phyloP scores from a whole-genome alignment of 2,888 invertebrate genomes.

The Xylocampa areola region DNA sequence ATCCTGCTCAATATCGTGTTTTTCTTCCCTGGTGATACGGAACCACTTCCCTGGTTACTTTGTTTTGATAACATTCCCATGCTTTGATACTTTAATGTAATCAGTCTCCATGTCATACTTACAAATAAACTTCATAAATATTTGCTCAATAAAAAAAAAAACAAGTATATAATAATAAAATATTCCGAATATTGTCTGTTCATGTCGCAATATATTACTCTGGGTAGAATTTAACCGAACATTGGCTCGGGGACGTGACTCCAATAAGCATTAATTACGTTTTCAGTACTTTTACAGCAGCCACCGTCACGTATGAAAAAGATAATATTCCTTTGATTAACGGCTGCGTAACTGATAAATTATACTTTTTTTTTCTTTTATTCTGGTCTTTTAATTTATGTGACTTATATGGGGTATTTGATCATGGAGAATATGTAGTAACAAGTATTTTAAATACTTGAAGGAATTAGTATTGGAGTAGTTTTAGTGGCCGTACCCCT shows the following conservation, averaged over 20 bases:
- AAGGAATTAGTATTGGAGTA: too few relatives aligned
- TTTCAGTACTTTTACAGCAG: slow-evolving; percentile 62
- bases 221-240: slow-evolving; percentile 50
- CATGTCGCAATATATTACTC: slow-evolving; percentile 43
- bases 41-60: too few relatives aligned
- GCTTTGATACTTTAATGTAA: too few relatives aligned
- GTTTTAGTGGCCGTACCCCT: too few relatives aligned
- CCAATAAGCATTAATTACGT: slow-evolving; percentile 73
- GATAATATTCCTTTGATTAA: slow-evolving; percentile 69
- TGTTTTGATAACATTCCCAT: too few relatives aligned
- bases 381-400: slow-evolving; percentile 17
- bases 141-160: background rate
- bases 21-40: too few relatives aligned
- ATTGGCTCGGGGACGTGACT: slow-evolving; percentile 59
- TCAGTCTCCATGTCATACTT: too few relatives aligned
- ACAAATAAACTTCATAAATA: too few relatives aligned
- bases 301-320: slow-evolving; percentile 64
- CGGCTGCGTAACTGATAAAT: slow-evolving; percentile 49
- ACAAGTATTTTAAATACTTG: too few relatives aligned
- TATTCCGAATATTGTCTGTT: slow-evolving; percentile 13
- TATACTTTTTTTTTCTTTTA: slow-evolving; percentile 37
- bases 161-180: slow-evolving; percentile 2
- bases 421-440: background rate
- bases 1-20: too few relatives aligned
- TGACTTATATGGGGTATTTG: slow-evolving; percentile 9